phyloP scores from a whole-genome alignment of 2,888 invertebrate species.

The Hipparchia semele region DNA sequence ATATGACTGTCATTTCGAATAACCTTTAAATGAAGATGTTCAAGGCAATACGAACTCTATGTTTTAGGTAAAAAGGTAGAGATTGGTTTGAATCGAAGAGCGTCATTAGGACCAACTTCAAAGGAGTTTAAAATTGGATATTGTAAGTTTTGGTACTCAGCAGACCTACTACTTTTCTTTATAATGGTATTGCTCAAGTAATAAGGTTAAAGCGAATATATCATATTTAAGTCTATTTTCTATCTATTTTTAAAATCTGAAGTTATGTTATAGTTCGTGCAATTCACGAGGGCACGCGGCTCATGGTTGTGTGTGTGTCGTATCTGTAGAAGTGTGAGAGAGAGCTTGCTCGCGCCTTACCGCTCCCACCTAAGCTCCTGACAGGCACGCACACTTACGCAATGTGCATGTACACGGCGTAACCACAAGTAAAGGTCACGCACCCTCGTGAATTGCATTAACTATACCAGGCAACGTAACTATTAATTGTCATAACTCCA shows the following conservation, averaged over 20 bases:
- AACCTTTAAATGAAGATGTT: constrained; percentile 31
- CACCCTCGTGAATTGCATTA: too few relatives aligned
- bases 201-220: constrained; percentile 12
- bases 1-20: constrained; percentile 47
- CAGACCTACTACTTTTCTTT: constrained; percentile 33
- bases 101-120: constrained; percentile 42
- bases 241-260: not conserved
- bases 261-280: too few relatives aligned
- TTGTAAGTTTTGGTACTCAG: constrained; percentile 55
- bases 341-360: too few relatives aligned
- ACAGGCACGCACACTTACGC: too few relatives aligned
- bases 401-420: too few relatives aligned
- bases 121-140: constrained; percentile 64
- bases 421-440: too few relatives aligned
- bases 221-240: not conserved
- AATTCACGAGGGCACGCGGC: too few relatives aligned
- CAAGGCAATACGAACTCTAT: constrained; percentile 41
- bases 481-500: too few relatives aligned
- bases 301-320: too few relatives aligned
- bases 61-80: constrained; percentile 35
- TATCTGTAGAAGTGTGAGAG: too few relatives aligned
- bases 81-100: constrained; percentile 13
- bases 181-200: constrained; percentile 25
- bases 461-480: too few relatives aligned
- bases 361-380: too few relatives aligned